Base-by-base conservation (phyloP, 2,113 vertebrate genomes). In the Sula dactylatra region DNA sequence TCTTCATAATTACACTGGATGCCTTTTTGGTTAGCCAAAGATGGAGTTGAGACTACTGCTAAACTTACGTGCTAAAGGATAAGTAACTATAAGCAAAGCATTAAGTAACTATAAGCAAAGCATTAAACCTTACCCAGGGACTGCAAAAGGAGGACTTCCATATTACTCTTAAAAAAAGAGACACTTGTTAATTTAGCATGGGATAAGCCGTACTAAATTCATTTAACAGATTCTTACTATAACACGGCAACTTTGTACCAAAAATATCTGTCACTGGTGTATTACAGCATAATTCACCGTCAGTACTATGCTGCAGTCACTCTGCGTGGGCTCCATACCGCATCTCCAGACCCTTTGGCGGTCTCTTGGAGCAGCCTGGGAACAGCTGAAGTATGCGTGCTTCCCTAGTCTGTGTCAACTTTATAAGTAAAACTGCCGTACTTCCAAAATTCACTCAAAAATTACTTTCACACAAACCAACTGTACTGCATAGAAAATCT, bases 381-480 rank as follows among this genome's bases (percentile, higher is more conserved):
- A 45, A 31, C 32, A 64, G 36, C 49, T 58, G 36, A 74, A n/a
- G 55, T 24, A 31, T 0, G 0, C 0, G 2, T 34, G 32, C 9
- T 34, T 64, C 44, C 36, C 49, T 59, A 13, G 4, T 25, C 64
- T 70, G 17, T 3, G 0, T 50, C 34, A 34, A 16, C 19, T 64
- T 58, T 2, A 40, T 13, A 58, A 64, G 14, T 38, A 52, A 79
- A 83, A n/a, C 50, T 54, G 71, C 22, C 3, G 0, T 27, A 5
- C 47, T 70, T 52, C 29, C 66, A 54, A 67, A 79, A 61, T 66
- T 54, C 29, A 38, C 29, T 55, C 4, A 0, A 59, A 81, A 90
- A 44, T 50, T 64, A 36, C 64, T 82, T 49, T 27, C 36, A 24
- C 17, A 14, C 49, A 18, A 49, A 42, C 10, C 52, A 50, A 26